Conservation (phyloP, 2,113 vertebrate species). For the Pangasianodon hypophthalmus region DNA sequence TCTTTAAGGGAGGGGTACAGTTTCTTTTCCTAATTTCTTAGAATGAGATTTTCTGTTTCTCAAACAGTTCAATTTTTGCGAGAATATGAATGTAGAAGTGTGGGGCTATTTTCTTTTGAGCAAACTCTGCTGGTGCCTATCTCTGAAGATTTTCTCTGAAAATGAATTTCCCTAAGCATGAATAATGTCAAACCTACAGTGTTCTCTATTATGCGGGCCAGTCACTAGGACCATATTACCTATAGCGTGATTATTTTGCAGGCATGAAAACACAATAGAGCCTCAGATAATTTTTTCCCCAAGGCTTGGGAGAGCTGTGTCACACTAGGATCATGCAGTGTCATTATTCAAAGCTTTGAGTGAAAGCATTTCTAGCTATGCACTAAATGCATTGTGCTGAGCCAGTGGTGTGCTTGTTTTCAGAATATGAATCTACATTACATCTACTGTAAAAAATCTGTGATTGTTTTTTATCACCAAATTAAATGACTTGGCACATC, state of each 20-base stretch:
- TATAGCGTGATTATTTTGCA: conserved; percentile 18
- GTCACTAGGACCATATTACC: not conserved
- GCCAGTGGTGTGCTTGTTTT: not conserved
- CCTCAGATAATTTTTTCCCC: not conserved
- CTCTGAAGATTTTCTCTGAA: conserved; percentile 4
- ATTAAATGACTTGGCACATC: conserved; percentile 14
- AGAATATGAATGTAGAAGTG: not conserved
- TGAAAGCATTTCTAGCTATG: not conserved
- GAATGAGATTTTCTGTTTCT: not conserved
- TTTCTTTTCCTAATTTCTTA: not conserved
- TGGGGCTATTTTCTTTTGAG: conserved; percentile 11
- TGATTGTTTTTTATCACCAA: conserved; percentile 5
- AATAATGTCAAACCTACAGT: not conserved
- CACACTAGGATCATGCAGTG: not conserved
- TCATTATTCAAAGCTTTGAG: conserved; percentile 18
- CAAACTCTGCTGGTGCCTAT: not conserved
- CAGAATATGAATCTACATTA: not conserved
- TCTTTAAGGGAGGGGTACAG: not conserved
- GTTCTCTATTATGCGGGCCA: not conserved
- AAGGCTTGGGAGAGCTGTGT: not conserved
- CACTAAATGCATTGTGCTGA: not conserved
- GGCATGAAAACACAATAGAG: not conserved
- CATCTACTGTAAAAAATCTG: not conserved
- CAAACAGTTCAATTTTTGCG: not conserved
- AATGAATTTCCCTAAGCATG: conserved; percentile 19